Conservation (phyloP, 2,797 vertebrate species). For the Cottoperca gobio region DNA sequence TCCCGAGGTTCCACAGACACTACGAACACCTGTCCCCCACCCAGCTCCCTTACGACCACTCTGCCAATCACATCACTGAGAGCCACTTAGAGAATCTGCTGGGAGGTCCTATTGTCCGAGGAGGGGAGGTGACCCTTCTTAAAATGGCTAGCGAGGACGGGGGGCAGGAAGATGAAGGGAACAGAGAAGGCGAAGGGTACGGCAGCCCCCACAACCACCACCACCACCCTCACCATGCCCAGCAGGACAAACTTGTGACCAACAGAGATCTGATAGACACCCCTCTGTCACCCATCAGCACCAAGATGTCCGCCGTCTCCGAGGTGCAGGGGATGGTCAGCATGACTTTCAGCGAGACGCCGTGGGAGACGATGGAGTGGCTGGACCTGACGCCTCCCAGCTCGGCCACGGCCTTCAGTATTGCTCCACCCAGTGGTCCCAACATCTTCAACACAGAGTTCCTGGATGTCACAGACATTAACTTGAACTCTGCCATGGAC, state of each 20-base stretch:
- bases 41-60: slow-evolving; percentile 88
- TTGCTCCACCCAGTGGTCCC: slow-evolving; percentile 86
- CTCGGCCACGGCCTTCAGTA: slow-evolving; percentile 88
- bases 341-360: slow-evolving; percentile 93
- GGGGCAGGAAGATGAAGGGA: slow-evolving; percentile 85
- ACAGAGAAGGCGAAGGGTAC: slow-evolving; percentile 84
- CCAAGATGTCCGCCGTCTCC: slow-evolving; percentile 86
- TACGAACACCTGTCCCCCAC: slow-evolving; percentile 86
- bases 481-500: slow-evolving; percentile 96
- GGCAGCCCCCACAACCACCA: slow-evolving; percentile 82
- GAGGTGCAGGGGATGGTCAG: slow-evolving; percentile 85
- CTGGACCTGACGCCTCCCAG: slow-evolving; percentile 95
- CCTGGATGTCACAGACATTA: slow-evolving; percentile 96
- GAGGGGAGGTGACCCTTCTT: slow-evolving; percentile 85
- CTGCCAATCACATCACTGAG: slow-evolving; percentile 81
- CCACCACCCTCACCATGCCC: slow-evolving; percentile 73
- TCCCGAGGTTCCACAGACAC: slow-evolving; percentile 86
- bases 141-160: slow-evolving; percentile 89
- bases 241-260: slow-evolving; percentile 88
- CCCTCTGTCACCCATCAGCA: slow-evolving; percentile 89
- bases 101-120: slow-evolving; percentile 87
- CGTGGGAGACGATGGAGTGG: slow-evolving; percentile 99
- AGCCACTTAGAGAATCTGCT: slow-evolving; percentile 92
- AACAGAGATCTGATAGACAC: slow-evolving; percentile 91
- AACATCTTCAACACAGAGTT: slow-evolving; percentile 98